Percentiles rank a stretch among this genome's conserved stretches.
These are phyloP conservation scores for Chaenocephalus aceratus DNA, from an alignment of 2,113 vertebrate species.

Conservation along the genomic window DNA sequence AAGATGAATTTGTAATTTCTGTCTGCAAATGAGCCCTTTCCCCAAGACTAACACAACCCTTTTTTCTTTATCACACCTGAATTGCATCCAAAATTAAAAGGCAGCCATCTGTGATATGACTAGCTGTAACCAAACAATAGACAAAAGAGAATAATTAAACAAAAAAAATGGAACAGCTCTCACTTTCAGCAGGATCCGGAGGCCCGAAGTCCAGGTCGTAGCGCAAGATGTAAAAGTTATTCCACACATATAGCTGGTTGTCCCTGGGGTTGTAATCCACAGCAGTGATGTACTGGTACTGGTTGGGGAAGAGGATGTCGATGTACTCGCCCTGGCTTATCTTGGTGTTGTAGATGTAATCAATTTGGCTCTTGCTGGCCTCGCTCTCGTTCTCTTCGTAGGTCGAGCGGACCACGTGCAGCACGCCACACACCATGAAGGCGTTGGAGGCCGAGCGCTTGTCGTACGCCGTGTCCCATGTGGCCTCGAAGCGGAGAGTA, in stretches of 20 bases:
- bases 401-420: slow-evolving; percentile 95
- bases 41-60: slow-evolving; percentile 62
- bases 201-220: slow-evolving; percentile 96
- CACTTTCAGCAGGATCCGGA: slow-evolving; percentile 97
- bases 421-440: slow-evolving; percentile 97
- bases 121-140: slow-evolving; percentile 36
- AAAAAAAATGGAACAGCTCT: slow-evolving; percentile 55
- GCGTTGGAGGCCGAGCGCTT: slow-evolving; percentile 97
- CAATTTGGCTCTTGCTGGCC: slow-evolving; percentile 91
- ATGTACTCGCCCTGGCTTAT: slow-evolving; percentile 91
- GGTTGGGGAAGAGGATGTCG: slow-evolving; percentile 95
- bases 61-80: slow-evolving; percentile 70
- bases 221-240: slow-evolving; percentile 97
- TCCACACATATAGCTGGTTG: slow-evolving; percentile 98
- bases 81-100: slow-evolving; percentile 76
- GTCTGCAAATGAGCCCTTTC: slow-evolving; percentile 76
- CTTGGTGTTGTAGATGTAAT: slow-evolving; percentile 96
- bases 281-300: slow-evolving; percentile 97
- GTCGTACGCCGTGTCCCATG: slow-evolving; percentile 95
- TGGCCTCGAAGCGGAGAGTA: slow-evolving; percentile 95
- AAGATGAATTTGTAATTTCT: slow-evolving; percentile 77
- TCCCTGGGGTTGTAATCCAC: slow-evolving; percentile 99
- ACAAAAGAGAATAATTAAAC: slow-evolving; percentile 20
- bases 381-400: slow-evolving; percentile 98
- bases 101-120: slow-evolving; percentile 69